Evolutionary conservation across 1,140 invertebrate species (phyloP).

Genomic region (Coelopa frigida): DNA sequence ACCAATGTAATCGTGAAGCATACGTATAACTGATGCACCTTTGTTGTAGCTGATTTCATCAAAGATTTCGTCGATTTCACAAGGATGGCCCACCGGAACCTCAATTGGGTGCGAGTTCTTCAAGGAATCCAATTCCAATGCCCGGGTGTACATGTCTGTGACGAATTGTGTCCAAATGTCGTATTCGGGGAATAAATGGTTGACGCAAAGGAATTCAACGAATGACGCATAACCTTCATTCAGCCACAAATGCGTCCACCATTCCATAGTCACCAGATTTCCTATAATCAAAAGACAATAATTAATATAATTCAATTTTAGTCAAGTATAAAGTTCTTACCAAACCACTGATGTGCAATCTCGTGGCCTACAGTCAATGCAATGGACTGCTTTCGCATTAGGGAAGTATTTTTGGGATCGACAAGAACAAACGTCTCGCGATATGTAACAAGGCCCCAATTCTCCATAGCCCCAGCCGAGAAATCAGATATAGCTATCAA

Average conservation of each 20-base stretch:
- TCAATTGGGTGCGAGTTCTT: conserved; percentile 89
- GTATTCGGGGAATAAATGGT: conserved; percentile 82
- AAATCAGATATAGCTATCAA: conserved; percentile 93
- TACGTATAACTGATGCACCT: conserved; percentile 88
- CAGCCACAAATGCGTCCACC: conserved; percentile 79
- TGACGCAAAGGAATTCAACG: conserved; percentile 80
- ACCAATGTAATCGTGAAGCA: conserved; percentile 94
- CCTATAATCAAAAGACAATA: conserved; percentile 16
- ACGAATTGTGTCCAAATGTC: conserved; percentile 92
- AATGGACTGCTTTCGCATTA: conserved; percentile 76
- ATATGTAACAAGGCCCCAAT: conserved; percentile 75
- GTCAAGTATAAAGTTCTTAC: conserved; percentile 43
- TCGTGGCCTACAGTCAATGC: conserved; percentile 83
- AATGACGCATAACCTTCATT: conserved; percentile 92
- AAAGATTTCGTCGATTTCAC: conserved; percentile 92
- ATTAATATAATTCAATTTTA: conserved; percentile 28
- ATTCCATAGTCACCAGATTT: conserved; percentile 84
- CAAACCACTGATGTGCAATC: conserved; percentile 86
- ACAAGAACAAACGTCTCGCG: conserved; percentile 78
- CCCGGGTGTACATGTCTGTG: conserved; percentile 70
- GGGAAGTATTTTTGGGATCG: conserved; percentile 76
- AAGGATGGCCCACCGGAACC: conserved; percentile 79
- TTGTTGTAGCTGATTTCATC: conserved; percentile 94
- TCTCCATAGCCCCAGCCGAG: conserved; percentile 90
- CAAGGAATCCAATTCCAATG: conserved; percentile 81